Evolutionary conservation across 2,888 invertebrate genomes (phyloP), one percentile per base, ranked within the genome.

Genomic region (Drosophila tanythrix): DNA sequence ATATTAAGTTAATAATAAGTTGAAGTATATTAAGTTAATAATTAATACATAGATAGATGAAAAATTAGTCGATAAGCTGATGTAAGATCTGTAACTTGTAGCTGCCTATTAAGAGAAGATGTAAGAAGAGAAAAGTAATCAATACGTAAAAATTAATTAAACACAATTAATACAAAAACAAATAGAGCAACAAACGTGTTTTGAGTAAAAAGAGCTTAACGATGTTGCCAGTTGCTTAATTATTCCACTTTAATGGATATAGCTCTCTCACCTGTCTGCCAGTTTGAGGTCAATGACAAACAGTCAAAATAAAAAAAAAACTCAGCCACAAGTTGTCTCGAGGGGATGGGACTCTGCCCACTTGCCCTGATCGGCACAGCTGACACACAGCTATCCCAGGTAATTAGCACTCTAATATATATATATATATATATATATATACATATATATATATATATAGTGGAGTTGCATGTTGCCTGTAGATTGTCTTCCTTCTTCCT

Each of bases 401-500:
- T 35, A 69, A 73, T 75, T 78, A 78, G 58, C 67, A 56, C 40
- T 38, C 43, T 33, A 31, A 57, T 48, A 31, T 58, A 56, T 70
- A 21, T 48, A 50, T 35, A 38, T 18, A 13, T 53, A 21, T 50
- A 38, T 40, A 27, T 53, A 35, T 46, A 57, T 18, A n/a, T n/a
- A n/a, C n/a, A 21, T 48, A 50, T 35, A 38, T 18, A 13, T 53
- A 21, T 50, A 38, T 40, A 27, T 53, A 35, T 46, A 57, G 15
- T 21, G 53, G 43, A 27, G 21, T 79, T 67, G 57, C 75, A 74
- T 74, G 63, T 79, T 80, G 61, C 40, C 51, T 63, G 52, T 21
- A 53, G 50, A 31, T 60, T 80, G 79, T 66, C 67, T 80, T 80
- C 79, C 79, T 80, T 79, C 69, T 79, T 79, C 79, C 80, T 79